Conservation (phyloP, 2,797 vertebrate species). For the Molossus molossus region DNA sequence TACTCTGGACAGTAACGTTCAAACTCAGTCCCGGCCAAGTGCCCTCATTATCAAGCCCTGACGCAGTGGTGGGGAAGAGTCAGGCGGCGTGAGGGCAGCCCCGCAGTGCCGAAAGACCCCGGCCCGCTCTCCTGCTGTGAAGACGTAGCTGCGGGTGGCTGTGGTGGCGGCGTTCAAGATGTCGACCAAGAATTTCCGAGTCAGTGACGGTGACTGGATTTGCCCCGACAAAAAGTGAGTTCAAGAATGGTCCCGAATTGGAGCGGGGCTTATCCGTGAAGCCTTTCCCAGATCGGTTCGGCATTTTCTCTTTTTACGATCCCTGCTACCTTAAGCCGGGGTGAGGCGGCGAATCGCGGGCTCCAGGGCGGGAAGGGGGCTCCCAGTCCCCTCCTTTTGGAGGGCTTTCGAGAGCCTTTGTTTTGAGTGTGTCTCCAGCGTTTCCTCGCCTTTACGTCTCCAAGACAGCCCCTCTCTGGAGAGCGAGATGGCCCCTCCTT, state of each 20-base stretch:
- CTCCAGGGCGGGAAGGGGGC: conserved; percentile 47
- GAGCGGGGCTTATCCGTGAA: too few relatives aligned
- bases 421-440: background rate
- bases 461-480: background rate
- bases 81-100: conserved; percentile 73
- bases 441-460: background rate
- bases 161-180: conserved; percentile 88
- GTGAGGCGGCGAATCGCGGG: background rate
- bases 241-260: background rate
- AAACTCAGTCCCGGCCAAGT: background rate
- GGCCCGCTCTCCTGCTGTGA: conserved; percentile 65
- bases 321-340: background rate
- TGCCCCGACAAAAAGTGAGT: conserved; percentile 98
- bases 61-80: background rate
- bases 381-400: background rate
- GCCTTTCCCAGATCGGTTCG: background rate
- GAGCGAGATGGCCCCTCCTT: background rate
- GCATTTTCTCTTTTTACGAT: background rate
- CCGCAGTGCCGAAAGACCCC: conserved; percentile 49
- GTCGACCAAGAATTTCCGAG: conserved; percentile 99
- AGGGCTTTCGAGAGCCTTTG: background rate
- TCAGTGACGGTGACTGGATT: conserved; percentile 99
- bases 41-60: background rate
- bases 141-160: conserved; percentile 77
- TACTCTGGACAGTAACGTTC: background rate